Percentiles rank a stretch among this genome's conserved stretches.
These are phyloP conservation scores for Aricia agestis DNA, from an alignment of 1,140 invertebrate genomes.

Conservation along the genomic window DNA sequence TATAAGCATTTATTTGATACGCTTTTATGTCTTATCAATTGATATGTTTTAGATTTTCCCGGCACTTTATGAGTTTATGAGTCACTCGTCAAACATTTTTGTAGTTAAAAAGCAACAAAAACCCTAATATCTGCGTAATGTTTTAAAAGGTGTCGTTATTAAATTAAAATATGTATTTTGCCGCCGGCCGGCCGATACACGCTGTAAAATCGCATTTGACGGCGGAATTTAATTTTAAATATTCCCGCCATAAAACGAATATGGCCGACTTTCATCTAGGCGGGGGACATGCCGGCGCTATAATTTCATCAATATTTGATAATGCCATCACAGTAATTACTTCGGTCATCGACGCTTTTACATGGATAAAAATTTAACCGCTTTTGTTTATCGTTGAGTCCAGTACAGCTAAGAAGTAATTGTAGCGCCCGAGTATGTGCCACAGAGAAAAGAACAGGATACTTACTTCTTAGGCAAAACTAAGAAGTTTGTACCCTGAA, in stretches of 20 bases:
- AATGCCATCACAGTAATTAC: slow-evolving; percentile 8
- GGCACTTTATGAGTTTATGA: too few species aligned
- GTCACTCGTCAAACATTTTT: too few species aligned
- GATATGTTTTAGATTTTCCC: too few species aligned
- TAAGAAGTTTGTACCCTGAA: too few species aligned
- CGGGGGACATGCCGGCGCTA: neutral
- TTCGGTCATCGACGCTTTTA: neutral
- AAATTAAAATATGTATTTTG: neutral
- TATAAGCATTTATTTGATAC: too few species aligned
- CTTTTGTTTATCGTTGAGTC: neutral
- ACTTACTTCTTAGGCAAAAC: too few species aligned
- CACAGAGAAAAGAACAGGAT: too few species aligned
- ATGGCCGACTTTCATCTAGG: neutral
- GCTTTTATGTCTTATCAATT: too few species aligned
- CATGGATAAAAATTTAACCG: neutral
- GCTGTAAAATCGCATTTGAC: neutral
- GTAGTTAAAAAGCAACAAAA: too few species aligned
- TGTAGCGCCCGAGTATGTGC: too few species aligned
- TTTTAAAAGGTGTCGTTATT: neutral
- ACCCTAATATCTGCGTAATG: too few species aligned
- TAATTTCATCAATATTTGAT: slow-evolving; percentile 11
- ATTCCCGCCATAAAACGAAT: slow-evolving; percentile 3
- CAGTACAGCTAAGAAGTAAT: neutral
- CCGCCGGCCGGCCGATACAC: neutral
- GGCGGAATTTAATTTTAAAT: slow-evolving; percentile 3